Conservation (phyloP, 1,140 invertebrate genomes). For the Hesperophylax magnus region DNA sequence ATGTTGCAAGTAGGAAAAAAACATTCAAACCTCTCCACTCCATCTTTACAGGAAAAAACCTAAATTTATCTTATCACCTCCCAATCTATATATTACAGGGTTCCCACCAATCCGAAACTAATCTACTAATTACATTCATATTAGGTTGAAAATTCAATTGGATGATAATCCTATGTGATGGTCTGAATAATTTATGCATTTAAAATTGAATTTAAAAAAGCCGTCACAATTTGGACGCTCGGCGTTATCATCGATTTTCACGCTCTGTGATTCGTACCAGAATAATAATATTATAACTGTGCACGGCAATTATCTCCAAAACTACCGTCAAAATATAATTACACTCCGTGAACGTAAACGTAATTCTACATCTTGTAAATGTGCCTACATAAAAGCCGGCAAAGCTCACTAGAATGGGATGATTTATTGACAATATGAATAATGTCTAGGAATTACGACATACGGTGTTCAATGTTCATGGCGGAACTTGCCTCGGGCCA, state of each 20-base stretch:
- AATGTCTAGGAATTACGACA: too few relatives aligned
- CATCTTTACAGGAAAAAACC: too few relatives aligned
- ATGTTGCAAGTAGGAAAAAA: too few relatives aligned
- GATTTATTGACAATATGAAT: slow-evolving; percentile 33
- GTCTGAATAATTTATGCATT: not conserved
- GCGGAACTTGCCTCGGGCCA: too few relatives aligned
- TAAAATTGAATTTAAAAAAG: slow-evolving; percentile 9
- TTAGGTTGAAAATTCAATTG: too few relatives aligned
- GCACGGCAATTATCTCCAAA: slow-evolving; percentile 21
- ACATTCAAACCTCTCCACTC: too few relatives aligned
- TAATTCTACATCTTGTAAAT: slow-evolving; percentile 2
- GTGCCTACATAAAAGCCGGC: not conserved
- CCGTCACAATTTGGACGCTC: slow-evolving; percentile 9
- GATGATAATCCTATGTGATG: not conserved
- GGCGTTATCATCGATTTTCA: slow-evolving; percentile 37
- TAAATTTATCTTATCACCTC: too few relatives aligned
- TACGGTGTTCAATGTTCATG: too few relatives aligned
- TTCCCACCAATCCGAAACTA: too few relatives aligned
- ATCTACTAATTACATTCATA: too few relatives aligned
- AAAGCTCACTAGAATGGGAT: not conserved
- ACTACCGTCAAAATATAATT: slow-evolving; percentile 23
- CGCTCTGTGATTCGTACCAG: slow-evolving; percentile 7
- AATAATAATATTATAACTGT: not conserved
- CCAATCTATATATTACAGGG: not conserved
- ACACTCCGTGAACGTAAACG: not conserved